A percentile compares a stretch with the other conserved stretches of the same genome.
phyloP scores from a whole-genome alignment of 2,113 vertebrate genomes.

The Cyphotilapia sp. region DNA sequence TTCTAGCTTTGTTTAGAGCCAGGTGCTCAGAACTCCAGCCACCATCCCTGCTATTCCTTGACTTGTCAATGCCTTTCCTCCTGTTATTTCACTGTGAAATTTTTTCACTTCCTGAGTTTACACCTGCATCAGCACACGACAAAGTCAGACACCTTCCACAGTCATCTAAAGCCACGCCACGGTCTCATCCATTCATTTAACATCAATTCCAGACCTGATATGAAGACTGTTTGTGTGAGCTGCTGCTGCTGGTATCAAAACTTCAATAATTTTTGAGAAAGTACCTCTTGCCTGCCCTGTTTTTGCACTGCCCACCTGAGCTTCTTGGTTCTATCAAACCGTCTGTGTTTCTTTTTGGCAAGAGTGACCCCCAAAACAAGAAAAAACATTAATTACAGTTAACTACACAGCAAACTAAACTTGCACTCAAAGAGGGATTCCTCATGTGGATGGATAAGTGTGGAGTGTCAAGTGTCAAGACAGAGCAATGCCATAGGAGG shows the following conservation, averaged over 20 bases:
- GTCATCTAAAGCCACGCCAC: rapidly evolving
- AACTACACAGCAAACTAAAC: background rate
- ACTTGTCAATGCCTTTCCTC: background rate
- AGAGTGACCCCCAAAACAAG: background rate
- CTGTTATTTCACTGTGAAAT: background rate
- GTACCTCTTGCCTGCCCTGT: background rate
- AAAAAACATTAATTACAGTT: background rate
- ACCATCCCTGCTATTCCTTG: background rate
- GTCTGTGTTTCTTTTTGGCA: background rate
- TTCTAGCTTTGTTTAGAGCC: background rate
- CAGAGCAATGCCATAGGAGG: background rate
- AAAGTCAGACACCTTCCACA: background rate
- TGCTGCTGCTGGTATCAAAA: background rate
- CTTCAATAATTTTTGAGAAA: background rate
- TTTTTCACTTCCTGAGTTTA: background rate
- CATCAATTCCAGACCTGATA: background rate
- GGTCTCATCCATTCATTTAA: background rate
- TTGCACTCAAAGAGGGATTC: background rate
- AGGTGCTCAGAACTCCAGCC: background rate
- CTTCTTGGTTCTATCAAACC: background rate
- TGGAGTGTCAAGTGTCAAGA: background rate
- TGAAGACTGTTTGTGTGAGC: background rate
- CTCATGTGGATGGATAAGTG: background rate
- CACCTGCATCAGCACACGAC: background rate
- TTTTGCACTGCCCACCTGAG: background rate